These are phyloP conservation scores for fruit fly (Drosophila melanogaster) DNA, from an alignment of 1,140 invertebrate genomes.

Conservation along the genomic window DNA sequence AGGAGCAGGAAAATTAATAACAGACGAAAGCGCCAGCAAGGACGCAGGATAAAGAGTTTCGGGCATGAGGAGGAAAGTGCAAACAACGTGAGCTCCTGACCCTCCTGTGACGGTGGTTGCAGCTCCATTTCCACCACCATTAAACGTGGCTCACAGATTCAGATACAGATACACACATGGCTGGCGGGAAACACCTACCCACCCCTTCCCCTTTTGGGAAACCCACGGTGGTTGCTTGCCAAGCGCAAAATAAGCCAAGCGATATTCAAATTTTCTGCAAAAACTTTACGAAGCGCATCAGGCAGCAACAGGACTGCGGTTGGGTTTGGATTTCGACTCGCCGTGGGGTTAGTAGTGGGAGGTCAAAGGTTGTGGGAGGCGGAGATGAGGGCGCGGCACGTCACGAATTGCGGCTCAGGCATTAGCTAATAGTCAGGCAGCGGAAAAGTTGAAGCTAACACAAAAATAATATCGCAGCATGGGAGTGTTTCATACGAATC, in stretches of 20 bases:
- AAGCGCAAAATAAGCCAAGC: conserved; percentile 34
- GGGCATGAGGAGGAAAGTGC: conserved; percentile 45
- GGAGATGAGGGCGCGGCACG: conserved; percentile 23
- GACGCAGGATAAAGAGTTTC: conserved; percentile 45
- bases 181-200: conserved; percentile 15
- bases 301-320: conserved; percentile 43
- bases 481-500: background rate
- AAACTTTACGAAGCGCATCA: conserved; percentile 81
- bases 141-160: conserved; percentile 36
- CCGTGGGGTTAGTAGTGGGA: background rate
- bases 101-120: conserved; percentile 62
- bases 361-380: conserved; percentile 1
- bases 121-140: conserved; percentile 71
- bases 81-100: conserved; percentile 53
- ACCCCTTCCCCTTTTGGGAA: background rate
- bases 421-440: conserved; percentile 59
- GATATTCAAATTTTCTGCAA: conserved; percentile 80
- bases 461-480: conserved; percentile 15
- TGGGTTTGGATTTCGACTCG: conserved; percentile 6
- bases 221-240: conserved; percentile 34
- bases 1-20: conserved; percentile 75
- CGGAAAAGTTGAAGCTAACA: conserved; percentile 42
- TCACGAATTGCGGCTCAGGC: conserved; percentile 39
- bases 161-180: conserved; percentile 47
- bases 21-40: conserved; percentile 50